Evolutionary conservation across 1,140 invertebrate species (phyloP), one percentile per base, ranked within the genome.

Genomic region (Drosophila grimshawi): DNA sequence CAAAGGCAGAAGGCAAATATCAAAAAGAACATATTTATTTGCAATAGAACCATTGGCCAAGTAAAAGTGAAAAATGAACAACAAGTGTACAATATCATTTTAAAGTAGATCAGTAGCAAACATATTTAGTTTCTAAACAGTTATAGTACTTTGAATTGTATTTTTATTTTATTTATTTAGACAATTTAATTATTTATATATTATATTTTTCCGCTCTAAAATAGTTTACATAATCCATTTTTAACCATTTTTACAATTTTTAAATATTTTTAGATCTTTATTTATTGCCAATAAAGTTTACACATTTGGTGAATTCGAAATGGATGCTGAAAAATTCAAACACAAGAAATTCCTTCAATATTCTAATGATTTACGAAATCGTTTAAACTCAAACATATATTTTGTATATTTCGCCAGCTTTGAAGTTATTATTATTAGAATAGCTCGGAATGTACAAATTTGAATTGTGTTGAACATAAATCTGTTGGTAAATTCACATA

Each of bases 401-500:
- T 6, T 4, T 10, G 10, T 1, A 8, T 33, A 3, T 52, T 48
- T 6, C 7, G 29, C 10, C n/a, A 11, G 30, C 41, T 70, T 70
- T 63, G 59, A 55, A 33, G 59, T 19, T 27, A 10, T 30, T 46
- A 45, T 52, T 37, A 52, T 66, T 19, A 19, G 19, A 19, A 19
- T 19, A 19, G 19, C 19, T 19, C 19, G 2, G 10, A 6, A 33
- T n/a, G 45, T 43, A 49, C 27, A 33, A 48, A n/a, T n/a, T 37
- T 6, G 32, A 56, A 35, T 48, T 4, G 35, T 57, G 32, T 35
- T 41, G 19, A 56, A 41, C 41, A 3, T 35, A 56, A 56, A 56
- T 32, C 10, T 59, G 0, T 32, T 45, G 41, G 30, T 46, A 30
- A 30, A 10, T 46, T 27, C 33, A 4, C 11, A 7, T 3, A 43